phyloP scores from a whole-genome alignment of 2,888 invertebrate genomes.

The Aporophyla nigra region DNA sequence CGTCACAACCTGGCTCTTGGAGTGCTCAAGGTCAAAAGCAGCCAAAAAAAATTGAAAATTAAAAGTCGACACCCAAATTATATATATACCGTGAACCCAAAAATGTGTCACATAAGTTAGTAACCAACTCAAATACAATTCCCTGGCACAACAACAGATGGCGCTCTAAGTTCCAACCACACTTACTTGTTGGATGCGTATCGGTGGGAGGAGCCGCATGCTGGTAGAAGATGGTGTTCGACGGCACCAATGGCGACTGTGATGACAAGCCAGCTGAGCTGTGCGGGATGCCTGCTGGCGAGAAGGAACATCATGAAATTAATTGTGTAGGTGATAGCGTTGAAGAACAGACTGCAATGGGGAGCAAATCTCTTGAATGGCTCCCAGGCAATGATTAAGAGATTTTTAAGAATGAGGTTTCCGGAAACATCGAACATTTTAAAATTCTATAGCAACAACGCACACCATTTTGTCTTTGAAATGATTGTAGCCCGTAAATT shows the following conservation, averaged over 20 bases:
- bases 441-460: too few species aligned
- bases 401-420: too few species aligned
- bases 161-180: background rate
- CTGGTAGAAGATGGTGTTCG: constrained; percentile 90
- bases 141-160: constrained; percentile 25
- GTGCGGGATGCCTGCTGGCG: constrained; percentile 85
- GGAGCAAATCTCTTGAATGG: too few species aligned
- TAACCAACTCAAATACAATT: background rate
- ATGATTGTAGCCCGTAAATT: too few species aligned
- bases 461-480: too few species aligned
- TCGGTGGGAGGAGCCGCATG: constrained; percentile 87
- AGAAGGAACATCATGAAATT: background rate
- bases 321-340: background rate
- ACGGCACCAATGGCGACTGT: constrained; percentile 86
- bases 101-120: background rate
- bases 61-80: background rate
- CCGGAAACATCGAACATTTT: too few species aligned
- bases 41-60: too few species aligned
- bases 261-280: constrained; percentile 84
- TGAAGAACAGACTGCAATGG: background rate
- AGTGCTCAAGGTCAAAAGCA: too few species aligned
- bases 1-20: too few species aligned
- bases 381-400: too few species aligned
- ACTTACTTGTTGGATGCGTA: constrained; percentile 83
- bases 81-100: background rate